Percentiles rank a stretch among this genome's conserved stretches.
phyloP scores from a whole-genome alignment of 2,888 invertebrate genomes.

The Acleris emargana region DNA sequence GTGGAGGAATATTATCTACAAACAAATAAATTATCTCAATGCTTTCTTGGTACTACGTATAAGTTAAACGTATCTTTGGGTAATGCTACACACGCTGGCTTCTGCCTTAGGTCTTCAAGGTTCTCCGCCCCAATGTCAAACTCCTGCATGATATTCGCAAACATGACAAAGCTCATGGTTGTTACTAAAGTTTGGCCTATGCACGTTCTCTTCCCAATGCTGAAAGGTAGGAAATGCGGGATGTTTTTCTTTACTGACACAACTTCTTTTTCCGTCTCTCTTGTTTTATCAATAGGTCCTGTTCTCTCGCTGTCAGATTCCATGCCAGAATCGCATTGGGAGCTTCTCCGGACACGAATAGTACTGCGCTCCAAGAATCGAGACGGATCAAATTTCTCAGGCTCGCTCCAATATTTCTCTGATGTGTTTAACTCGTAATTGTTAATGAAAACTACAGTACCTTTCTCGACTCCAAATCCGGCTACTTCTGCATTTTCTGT shows the following conservation, averaged over 20 bases:
- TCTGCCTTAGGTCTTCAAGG: constrained; percentile 79
- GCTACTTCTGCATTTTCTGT: constrained; percentile 89
- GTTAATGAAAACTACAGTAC: constrained; percentile 92
- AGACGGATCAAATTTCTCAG: constrained; percentile 89
- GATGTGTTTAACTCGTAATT: constrained; percentile 92
- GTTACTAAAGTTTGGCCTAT: constrained; percentile 92
- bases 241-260: constrained; percentile 80
- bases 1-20: constrained; percentile 44
- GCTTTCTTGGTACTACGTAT: constrained; percentile 81
- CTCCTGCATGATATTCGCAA: constrained; percentile 88
- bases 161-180: constrained; percentile 89
- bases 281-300: constrained; percentile 50
- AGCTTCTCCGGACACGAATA: constrained; percentile 63
- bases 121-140: constrained; percentile 86
- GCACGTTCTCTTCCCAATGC: constrained; percentile 93
- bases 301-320: constrained; percentile 75
- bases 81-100: constrained; percentile 89
- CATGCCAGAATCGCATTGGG: constrained; percentile 83
- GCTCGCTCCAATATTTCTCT: constrained; percentile 88
- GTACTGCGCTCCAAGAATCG: constrained; percentile 86
- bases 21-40: constrained; percentile 47
- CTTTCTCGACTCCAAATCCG: constrained; percentile 89
- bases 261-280: constrained; percentile 64
- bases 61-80: constrained; percentile 89
- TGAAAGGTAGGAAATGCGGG: constrained; percentile 92